Evolutionary conservation across 2,888 invertebrate genomes (phyloP).

Genomic region (Luperina nickerlii): DNA sequence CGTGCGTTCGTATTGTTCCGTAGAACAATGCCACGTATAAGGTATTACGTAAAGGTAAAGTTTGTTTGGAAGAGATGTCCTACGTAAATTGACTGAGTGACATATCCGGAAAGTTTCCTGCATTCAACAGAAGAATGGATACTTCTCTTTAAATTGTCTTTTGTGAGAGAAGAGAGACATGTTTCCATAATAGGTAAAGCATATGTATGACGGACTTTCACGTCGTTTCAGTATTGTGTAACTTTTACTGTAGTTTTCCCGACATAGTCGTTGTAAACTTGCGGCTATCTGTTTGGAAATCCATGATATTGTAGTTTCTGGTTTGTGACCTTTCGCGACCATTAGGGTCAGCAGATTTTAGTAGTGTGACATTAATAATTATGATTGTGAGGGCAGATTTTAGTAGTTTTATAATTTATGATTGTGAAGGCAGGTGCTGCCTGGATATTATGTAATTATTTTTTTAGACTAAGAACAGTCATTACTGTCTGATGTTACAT

Average conservation of each 20-base stretch:
- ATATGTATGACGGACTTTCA: background rate
- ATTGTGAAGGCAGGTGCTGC: background rate
- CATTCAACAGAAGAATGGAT: slow-evolving; percentile 18
- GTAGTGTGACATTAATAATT: background rate
- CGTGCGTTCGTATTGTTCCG: background rate
- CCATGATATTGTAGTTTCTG: slow-evolving; percentile 7
- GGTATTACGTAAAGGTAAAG: slow-evolving; percentile 7
- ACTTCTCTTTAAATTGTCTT: background rate
- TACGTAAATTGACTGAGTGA: background rate
- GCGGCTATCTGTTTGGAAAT: background rate
- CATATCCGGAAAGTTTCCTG: background rate
- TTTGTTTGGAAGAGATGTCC: background rate
- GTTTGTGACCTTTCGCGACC: background rate
- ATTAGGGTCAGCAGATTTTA: slow-evolving; percentile 9
- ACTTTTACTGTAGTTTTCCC: background rate
- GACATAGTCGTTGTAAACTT: background rate
- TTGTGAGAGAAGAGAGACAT: background rate
- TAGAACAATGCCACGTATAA: background rate
- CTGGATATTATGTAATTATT: background rate
- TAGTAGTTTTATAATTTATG: background rate
- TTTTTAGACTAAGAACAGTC: background rate
- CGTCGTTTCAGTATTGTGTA: background rate
- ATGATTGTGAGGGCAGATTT: background rate
- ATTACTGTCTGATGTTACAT: background rate
- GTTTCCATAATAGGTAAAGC: background rate